Conservation (phyloP, 2,888 invertebrate genomes). For the Agriopis marginaria region DNA sequence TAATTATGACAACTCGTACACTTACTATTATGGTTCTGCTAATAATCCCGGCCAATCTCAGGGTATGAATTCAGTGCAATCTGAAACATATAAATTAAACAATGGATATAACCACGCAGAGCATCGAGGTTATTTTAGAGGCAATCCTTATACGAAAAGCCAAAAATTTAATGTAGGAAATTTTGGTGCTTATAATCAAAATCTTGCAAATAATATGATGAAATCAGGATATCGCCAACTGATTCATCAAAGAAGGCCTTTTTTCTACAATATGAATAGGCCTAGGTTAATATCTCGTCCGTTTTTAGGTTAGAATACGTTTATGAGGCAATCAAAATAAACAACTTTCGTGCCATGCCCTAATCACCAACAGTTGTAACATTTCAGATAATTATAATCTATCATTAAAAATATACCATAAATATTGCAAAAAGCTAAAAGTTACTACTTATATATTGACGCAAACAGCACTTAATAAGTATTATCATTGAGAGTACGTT, state of each 20-base stretch:
- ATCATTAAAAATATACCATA: not conserved
- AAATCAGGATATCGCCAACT: not conserved
- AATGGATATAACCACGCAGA: not conserved
- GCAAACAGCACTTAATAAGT: too few relatives aligned
- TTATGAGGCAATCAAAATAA: not conserved
- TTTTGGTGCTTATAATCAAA: not conserved
- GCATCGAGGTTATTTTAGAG: not conserved
- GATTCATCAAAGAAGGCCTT: not conserved
- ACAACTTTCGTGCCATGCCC: not conserved
- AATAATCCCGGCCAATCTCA: not conserved
- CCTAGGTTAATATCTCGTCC: conserved; percentile 2
- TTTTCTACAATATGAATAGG: not conserved
- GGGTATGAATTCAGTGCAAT: not conserved
- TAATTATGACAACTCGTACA: not conserved
- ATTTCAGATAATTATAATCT: not conserved
- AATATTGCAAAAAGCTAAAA: too few relatives aligned
- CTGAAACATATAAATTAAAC: not conserved
- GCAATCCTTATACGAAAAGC: not conserved
- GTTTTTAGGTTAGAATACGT: not conserved
- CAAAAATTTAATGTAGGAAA: not conserved
- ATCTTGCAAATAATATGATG: not conserved
- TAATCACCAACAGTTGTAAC: not conserved
- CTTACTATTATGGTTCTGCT: not conserved
- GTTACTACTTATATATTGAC: too few relatives aligned
- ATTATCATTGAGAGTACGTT: too few relatives aligned